Base-by-base conservation (phyloP, 2,113 vertebrate genomes). In the Probosciger aterrimus region DNA sequence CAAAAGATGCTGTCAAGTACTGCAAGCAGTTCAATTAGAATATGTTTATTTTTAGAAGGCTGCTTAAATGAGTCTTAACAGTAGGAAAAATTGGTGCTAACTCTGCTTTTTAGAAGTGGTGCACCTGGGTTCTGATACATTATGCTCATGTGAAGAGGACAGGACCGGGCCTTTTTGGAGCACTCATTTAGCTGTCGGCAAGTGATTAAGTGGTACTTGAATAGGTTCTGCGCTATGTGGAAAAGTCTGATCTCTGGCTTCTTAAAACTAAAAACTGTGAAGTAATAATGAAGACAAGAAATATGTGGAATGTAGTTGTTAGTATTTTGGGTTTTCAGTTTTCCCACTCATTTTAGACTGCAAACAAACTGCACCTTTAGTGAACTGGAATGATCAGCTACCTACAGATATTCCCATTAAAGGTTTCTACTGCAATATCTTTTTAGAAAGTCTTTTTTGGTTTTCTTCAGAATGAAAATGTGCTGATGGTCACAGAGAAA, bases 181-280 rank as follows among this genome's bases (percentile, higher is more conserved):
- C 86, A 70, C 85, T 91, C 80, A 69, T 90, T 96, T 95, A 91
- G 81, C 69, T 89, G 91, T 78, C 3, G 19, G 86, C 85, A 92
- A 95, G 88, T 96, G 96, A 96, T 96, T 95, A 96, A 95, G 93
- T 82, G 77, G 90, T 80, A 73, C 96, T 96, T 47, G 67, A 94
- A 60, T 65, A 37, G 31, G 44, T 87, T 92, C 77, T 94, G 80
- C 81, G 82, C 62, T 79, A 84, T 19, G 77, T 76, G 67, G 81
- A 84, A 73, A 96, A 92, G 69, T 78, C 82, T 96, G 86, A 94
- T 94, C 92, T 91, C 83, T 89, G 86, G 25, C 88, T 95, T 57
- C 81, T 97, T 81, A 88, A 94, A 94, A 49, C 82, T 46, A 69
- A 70, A 60, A 95, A 65, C 77, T 67, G 62, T 7, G 3, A 79